Base-by-base conservation (phyloP, 2,797 vertebrate genomes). In the Jordanella pulchra region DNA sequence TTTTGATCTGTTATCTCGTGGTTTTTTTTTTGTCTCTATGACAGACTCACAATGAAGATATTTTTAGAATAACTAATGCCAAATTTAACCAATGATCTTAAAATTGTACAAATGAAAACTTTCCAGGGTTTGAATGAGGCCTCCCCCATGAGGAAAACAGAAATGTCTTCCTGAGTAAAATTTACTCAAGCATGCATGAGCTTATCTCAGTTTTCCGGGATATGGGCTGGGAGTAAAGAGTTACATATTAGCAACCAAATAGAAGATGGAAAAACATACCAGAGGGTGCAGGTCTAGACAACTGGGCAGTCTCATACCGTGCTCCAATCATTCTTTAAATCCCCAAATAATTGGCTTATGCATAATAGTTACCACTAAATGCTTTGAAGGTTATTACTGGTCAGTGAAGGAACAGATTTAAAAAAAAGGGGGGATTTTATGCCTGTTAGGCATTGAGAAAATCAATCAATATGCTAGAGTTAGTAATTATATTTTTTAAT, bases 161-260 rank as follows among this genome's bases (percentile, higher is more conserved):
- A 76, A 87, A 89, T 87, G 76, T 79, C 71, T 80, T 73, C 25
- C 74, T 70, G 81, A 69, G 73, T 87, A 69, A 90, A 84, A 87
- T 87, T 50, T 87, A 84, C 86, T 76, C 61, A 78, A 79, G 87
- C 85, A 55, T 88, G 87, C 76, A 79, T 67, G 74, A 72, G 78
- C 85, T 87, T 90, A 91, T 90, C 88, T 88, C 74, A 75, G 71
- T 83, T 86, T 88, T 87, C 77, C 81, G 84, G 84, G 69, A 79
- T 84, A 64, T 56, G 50, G 50, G 54, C 75, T 87, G 28, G 11
- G 18, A 74, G 84, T 76, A 73, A 89, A 78, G 66, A 86, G 88
- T 92, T 89, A 90, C 80, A 87, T 75, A 92, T 92, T 92, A 89
- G 84, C 83, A 79, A 61, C 71, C 44, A 74, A 83, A 81, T 65